phyloP scores from a whole-genome alignment of 2,888 invertebrate species.

The Alitta virens region DNA sequence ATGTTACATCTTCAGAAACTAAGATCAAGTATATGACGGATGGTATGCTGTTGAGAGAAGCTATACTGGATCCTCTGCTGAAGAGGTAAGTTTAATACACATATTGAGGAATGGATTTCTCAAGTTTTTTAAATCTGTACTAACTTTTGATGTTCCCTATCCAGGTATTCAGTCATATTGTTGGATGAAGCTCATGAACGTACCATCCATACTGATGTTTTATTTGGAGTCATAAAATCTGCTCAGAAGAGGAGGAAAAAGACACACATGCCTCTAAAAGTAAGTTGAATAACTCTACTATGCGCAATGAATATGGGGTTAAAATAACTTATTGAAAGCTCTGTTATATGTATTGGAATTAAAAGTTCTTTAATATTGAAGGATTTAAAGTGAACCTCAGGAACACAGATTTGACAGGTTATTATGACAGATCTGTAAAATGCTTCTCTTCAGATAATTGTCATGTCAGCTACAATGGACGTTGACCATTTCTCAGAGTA shows the following conservation, averaged over 20 bases:
- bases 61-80: slow-evolving; percentile 65
- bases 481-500: slow-evolving; percentile 88
- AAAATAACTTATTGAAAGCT: too few relatives aligned
- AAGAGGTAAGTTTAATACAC: slow-evolving; percentile 44
- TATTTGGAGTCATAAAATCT: slow-evolving; percentile 87
- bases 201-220: slow-evolving; percentile 88
- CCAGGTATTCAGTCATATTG: slow-evolving; percentile 76
- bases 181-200: slow-evolving; percentile 95
- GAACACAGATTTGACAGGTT: too few relatives aligned
- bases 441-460: slow-evolving; percentile 66
- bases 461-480: slow-evolving; percentile 97
- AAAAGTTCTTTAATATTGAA: too few relatives aligned
- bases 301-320: too few relatives aligned
- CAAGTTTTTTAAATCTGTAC: too few relatives aligned
- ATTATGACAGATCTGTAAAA: too few relatives aligned
- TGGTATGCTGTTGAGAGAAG: slow-evolving; percentile 89
- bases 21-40: slow-evolving; percentile 88
- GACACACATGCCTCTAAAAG: slow-evolving; percentile 19
- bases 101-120: too few relatives aligned
- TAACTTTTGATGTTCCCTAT: slow-evolving; percentile 11
- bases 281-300: too few relatives aligned
- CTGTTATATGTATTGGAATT: too few relatives aligned
- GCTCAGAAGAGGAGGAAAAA: slow-evolving; percentile 70
- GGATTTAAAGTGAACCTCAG: too few relatives aligned
- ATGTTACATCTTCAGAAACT: slow-evolving; percentile 75